Evolutionary conservation across 2,113 vertebrate genomes (phyloP), one percentile per base, ranked within the genome.

Genomic region (Entosphenus tridentatus): DNA sequence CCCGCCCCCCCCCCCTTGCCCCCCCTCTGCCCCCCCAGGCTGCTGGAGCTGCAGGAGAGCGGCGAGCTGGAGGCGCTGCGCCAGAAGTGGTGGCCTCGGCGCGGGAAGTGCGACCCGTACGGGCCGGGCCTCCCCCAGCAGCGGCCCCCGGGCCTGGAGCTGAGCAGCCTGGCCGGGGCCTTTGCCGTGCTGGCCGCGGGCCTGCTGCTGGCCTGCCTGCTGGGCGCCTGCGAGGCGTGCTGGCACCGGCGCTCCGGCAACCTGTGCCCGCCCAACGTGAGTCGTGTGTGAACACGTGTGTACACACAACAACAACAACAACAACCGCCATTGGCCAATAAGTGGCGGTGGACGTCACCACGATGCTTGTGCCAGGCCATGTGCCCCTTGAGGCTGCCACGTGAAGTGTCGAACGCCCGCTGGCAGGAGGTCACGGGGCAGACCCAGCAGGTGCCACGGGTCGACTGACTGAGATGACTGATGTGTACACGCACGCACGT

Each of bases 21-120:
- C 39, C 6, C 39, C 39, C 39, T 6, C 39, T 39, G 39, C 39
- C 39, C 39, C 39, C 5, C n/a, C 62, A 65, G 62, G 62, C 62
- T 65, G n/a, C 21, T 65, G 62, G 62, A 65, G 62, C 10, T 65
- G 62, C 62, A 65, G 10, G 62, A 65, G 62, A 65, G 11, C 10
- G 62, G 62, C 21, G 62, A 65, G 10, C 62, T 65, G n/a, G 62
- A 65, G 62, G 62, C 62, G 11, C 10, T 65, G 21, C 62, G 62
- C n/a, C 62, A 65, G 11, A 65, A 65, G 62, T 65, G 62, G 62
- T 65, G 62, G 62, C 62, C 62, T 16, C 62, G 62, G n/a, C 62
- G 21, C 21, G 62, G 62, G 21, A 65, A 65, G 62, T 65, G 62
- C 21, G 62, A 65, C 10, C 62, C 62, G 10, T 65, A 65, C 21